Base-by-base conservation (phyloP, 2,888 invertebrate genomes). In the Drosophila diplacantha region DNA sequence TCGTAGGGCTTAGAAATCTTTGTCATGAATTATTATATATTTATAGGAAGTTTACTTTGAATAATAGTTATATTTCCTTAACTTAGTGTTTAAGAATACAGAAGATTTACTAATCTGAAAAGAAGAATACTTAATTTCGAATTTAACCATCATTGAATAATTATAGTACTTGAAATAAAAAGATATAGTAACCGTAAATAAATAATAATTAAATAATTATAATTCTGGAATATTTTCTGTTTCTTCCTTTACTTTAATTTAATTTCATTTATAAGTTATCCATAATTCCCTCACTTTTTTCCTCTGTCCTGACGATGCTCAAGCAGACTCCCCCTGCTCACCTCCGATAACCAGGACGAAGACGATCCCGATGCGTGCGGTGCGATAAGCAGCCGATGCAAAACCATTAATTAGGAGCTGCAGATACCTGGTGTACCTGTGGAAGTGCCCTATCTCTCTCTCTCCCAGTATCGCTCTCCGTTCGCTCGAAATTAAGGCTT, bases 371-470 rank as follows among this genome's bases (percentile, higher is more conserved):
- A 81, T 83, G 83, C 75, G 79, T 77, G 77, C 81, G 75, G 72
- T 53, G 82, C 81, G 79, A 80, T 80, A 80, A 82, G 79, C 71
- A 81, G 74, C 81, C 82, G 80, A 75, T 80, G 77, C 79, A 77
- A 77, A 61, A 80, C 82, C 81, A 81, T 81, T 81, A 81, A 81
- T 81, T 81, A 81, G 81, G 82, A 76, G 66, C 76, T 79, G 79
- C 76, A 79, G 81, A 78, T 79, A 81, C 71, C 69, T 73, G 74
- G 57, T 31, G 44, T 66, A 71, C 74, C 51, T 63, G 51, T 49
- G 44, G 34, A 50, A 55, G 46, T 46, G 35, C 35, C 20, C 43
- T 47, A 44, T 16, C 47, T 31, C 41, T 31, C 41, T 31, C 53
- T 8, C 38, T 34, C 70, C 65, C 11, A 20, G 26, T n/a, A 35